Base-by-base conservation (phyloP, 2,113 vertebrate species). In the Chrysemys picta region DNA sequence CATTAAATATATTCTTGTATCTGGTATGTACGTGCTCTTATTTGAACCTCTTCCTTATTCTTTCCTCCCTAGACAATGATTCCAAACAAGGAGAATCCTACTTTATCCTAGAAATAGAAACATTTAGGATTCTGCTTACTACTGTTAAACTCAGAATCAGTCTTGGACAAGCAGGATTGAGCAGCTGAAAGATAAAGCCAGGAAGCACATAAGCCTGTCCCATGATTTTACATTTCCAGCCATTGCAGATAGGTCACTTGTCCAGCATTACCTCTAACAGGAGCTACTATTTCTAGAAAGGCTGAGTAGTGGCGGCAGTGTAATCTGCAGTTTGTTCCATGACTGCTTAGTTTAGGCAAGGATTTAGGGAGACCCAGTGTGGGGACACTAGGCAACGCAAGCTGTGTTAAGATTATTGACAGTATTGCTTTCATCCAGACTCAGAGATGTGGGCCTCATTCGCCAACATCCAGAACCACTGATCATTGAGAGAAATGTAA, bases 221-320 rank as follows among this genome's bases (percentile, higher is more conserved):
- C 27, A 22, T 5, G 29, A 82, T 86, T 84, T 29, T 89, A n/a
- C 62, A 65, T 91, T 95, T 93, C 25, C 50, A 89, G 13, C 59
- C 89, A 91, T 49, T 21, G 47, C 35, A 80, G 86, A 82, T 49
- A 53, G 38, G 27, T 22, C 12, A n/a, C 53, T 62, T 14, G 31
- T 38, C n/a, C 65, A 38, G n/a, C 65, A 72, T 38, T 50, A 11
- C 50, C 47, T 52, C 38, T 2, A 6, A 89, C 38, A 52, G 88
- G 79, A 94, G 42, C 69, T 94, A 88, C 54, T 35, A 12, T 92
- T 62, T 50, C 94, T 90, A 59, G 54, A 90, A 84, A 93, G 91
- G 83, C 93, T 89, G 93, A 92, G 93, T 95, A 92, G 87, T 95
- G 95, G 94, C 94, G 95, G 93, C 89, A 94, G 45, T 31, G 12